phyloP scores from a whole-genome alignment of 2,888 invertebrate species.

The Aleiodes alternator region DNA sequence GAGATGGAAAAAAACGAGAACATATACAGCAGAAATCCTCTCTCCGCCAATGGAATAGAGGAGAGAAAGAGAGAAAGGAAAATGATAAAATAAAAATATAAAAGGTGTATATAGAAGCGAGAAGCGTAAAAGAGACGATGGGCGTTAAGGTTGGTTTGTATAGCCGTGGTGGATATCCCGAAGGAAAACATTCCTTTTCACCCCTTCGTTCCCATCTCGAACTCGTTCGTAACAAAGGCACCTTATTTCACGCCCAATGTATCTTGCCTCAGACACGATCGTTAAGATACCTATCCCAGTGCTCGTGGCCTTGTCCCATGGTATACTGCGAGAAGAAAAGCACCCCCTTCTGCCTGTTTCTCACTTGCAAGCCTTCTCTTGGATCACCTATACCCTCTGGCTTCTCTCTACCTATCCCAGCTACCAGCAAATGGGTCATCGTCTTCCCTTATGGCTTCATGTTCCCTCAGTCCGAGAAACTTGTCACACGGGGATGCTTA shows the following conservation, averaged over 20 bases:
- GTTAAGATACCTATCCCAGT: slow-evolving; percentile 69
- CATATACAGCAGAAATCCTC: neutral
- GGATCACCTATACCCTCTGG: slow-evolving; percentile 24
- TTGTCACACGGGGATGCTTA: slow-evolving; percentile 41
- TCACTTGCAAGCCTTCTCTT: slow-evolving; percentile 30
- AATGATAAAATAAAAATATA: slow-evolving; percentile 29
- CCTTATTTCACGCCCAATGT: slow-evolving; percentile 71
- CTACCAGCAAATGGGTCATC: slow-evolving; percentile 58
- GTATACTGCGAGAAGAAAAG: slow-evolving; percentile 33
- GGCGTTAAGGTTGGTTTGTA: slow-evolving; percentile 43
- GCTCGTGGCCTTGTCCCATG: slow-evolving; percentile 50
- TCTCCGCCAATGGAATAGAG: neutral
- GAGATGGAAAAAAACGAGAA: no score
- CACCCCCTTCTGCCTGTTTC: slow-evolving; percentile 31
- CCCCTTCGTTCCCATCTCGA: slow-evolving; percentile 35
- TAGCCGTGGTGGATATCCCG: slow-evolving; percentile 34
- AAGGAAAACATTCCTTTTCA: slow-evolving; percentile 35
- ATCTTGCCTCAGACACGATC: slow-evolving; percentile 68
- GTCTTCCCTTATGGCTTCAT: slow-evolving; percentile 61
- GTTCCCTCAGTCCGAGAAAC: slow-evolving; percentile 59
- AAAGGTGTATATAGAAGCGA: slow-evolving; percentile 20
- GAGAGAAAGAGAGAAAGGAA: neutral
- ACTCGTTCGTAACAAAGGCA: slow-evolving; percentile 62
- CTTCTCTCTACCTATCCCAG: slow-evolving; percentile 24
- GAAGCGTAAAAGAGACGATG: slow-evolving; percentile 43